These are phyloP conservation scores for Capra hircus DNA, from an alignment of 2,113 vertebrate genomes.

Conservation along the genomic window DNA sequence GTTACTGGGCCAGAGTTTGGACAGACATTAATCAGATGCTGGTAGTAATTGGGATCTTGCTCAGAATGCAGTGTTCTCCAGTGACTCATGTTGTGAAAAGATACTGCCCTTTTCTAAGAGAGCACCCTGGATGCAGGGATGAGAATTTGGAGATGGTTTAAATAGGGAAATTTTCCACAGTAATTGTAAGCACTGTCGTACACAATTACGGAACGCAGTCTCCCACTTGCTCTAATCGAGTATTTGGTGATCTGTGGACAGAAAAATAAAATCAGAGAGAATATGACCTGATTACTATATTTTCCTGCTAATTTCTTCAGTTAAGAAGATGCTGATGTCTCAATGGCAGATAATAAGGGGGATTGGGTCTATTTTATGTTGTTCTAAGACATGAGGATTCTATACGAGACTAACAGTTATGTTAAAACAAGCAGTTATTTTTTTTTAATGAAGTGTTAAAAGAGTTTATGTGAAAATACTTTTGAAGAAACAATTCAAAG, in stretches of 20 bases:
- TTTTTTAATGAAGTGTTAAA: background rate
- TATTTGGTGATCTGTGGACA: background rate
- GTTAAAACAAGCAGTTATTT: background rate
- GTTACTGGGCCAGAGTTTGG: constrained; percentile 42
- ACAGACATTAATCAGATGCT: constrained; percentile 46
- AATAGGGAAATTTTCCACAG: constrained; percentile 41
- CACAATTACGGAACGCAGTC: background rate
- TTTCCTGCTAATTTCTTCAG: background rate
- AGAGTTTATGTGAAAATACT: constrained; percentile 41
- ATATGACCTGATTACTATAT: background rate
- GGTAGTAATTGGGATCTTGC: constrained; percentile 39
- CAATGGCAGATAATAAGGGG: background rate
- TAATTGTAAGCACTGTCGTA: background rate
- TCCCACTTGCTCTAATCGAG: background rate
- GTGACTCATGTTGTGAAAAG: constrained; percentile 13
- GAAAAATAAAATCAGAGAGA: constrained; percentile 21
- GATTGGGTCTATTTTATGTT: background rate
- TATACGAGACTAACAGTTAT: background rate
- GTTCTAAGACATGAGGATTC: constrained; percentile 28
- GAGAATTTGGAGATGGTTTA: constrained; percentile 16
- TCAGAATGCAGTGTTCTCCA: constrained; percentile 3
- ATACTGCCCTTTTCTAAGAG: constrained; percentile 17
- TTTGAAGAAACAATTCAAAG: constrained; percentile 49
- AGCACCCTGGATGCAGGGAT: background rate
- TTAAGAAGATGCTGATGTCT: background rate